phyloP scores from a whole-genome alignment of 2,113 vertebrate genomes.

The Bagarius yarrelli region DNA sequence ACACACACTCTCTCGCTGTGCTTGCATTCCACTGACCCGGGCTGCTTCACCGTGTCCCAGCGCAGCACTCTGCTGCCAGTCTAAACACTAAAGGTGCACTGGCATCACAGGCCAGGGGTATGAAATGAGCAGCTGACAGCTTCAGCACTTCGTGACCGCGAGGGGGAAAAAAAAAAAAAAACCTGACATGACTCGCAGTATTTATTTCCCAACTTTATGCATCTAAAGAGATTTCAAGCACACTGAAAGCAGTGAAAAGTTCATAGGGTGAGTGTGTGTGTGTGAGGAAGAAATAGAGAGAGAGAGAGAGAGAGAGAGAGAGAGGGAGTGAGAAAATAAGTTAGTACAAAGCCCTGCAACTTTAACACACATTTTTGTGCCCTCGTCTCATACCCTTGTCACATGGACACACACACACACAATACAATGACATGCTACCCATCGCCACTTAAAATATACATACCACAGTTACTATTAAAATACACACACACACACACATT shows the following conservation, averaged over 20 bases:
- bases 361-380: slow-evolving; percentile 65
- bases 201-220: not conserved
- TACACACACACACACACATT: not conserved
- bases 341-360: slow-evolving; percentile 46
- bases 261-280: slow-evolving; percentile 20
- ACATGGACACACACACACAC: slow-evolving; percentile 7
- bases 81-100: slow-evolving; percentile 12
- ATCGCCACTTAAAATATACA: not conserved
- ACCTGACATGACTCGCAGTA: not conserved
- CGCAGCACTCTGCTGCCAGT: slow-evolving; percentile 18
- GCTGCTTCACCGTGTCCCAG: not conserved
- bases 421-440: slow-evolving; percentile 4
- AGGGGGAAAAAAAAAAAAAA: not conserved
- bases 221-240: slow-evolving; percentile 35
- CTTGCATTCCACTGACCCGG: slow-evolving; percentile 8
- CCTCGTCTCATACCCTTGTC: slow-evolving; percentile 51
- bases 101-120: not conserved
- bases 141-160: not conserved
- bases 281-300: too few relatives aligned
- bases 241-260: slow-evolving; percentile 46
- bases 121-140: slow-evolving; percentile 23
- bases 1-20: slow-evolving; percentile 23
- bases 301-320: too few relatives aligned
- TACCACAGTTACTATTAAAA: not conserved
- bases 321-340: not conserved